Base-by-base conservation (phyloP, 2,797 vertebrate genomes). In the Notolepis coatsorum region DNA sequence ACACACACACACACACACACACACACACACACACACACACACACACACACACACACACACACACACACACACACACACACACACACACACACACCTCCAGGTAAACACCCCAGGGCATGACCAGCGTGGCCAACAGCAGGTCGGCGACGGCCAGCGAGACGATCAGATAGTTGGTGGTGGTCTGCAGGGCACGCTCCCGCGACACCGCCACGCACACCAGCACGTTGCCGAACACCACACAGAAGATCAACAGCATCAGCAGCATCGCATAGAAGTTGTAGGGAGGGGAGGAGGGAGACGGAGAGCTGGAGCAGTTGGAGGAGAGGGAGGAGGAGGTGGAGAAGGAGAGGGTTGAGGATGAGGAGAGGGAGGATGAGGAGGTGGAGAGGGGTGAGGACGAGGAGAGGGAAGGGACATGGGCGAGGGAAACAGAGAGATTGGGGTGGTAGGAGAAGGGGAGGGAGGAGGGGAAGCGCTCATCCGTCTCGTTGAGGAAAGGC, bases 151-250 rank as follows among this genome's bases (percentile, higher is more conserved):
- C 92, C 75, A 93, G 82, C 0, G 90, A 92, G 39, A 93, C 91
- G 7, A 92, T 93, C 74, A 93, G 90, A 85, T 93, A 93, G 85
- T 93, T 93, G 79, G 92, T 93, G 65, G 92, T 92, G 55, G 91
- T 92, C 83, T 93, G 92, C 35, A 92, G 83, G 1, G 91, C 80
- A 0, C 87, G 88, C 60, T 93, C 91, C 41, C 88, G 78, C 0
- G 91, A 92, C 55, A 92, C 91, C 0, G 91, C 90, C 68, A 93
- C 65, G 3, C 90, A 92, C 65, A 92, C 91, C 81, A 93, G 65
- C 61, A 93, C 91, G 5, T 92, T 93, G 4, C 92, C 91, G 1
- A 93, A 92, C 65, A 92, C 91, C 78, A 93, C 91, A 49, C 89
- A 91, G 82, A 92, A 93, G 77, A 92, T 92, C 48, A 93, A 81